These are phyloP conservation scores for Anticlea derivata DNA, from an alignment of 2,888 invertebrate genomes.

Conservation along the genomic window DNA sequence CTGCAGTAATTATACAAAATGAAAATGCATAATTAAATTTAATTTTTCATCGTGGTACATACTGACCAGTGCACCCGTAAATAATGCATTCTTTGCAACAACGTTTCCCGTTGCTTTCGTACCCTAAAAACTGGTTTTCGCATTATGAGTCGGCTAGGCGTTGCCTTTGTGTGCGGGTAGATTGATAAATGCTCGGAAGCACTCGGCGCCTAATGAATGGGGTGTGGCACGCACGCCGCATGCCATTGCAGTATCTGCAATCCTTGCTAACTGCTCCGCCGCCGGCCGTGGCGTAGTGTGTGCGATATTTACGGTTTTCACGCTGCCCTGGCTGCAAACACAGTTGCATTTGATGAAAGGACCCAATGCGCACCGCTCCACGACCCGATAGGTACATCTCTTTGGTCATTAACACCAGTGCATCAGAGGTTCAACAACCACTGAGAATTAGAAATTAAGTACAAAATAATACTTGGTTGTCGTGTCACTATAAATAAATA, in stretches of 20 bases:
- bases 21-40: slow-evolving; percentile 9
- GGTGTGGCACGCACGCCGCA: slow-evolving; percentile 78
- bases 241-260: slow-evolving; percentile 69
- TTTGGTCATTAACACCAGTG: slow-evolving; percentile 14
- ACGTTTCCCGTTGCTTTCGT: slow-evolving; percentile 19
- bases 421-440: not conserved
- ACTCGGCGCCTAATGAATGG: slow-evolving; percentile 80
- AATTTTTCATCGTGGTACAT: slow-evolving; percentile 5
- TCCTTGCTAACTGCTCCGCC: slow-evolving; percentile 60
- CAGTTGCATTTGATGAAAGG: slow-evolving; percentile 40
- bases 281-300: slow-evolving; percentile 38
- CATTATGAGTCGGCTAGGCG: slow-evolving; percentile 47
- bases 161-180: slow-evolving; percentile 60
- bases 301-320: slow-evolving; percentile 60
- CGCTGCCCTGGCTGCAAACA: slow-evolving; percentile 43
- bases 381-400: slow-evolving; percentile 27
- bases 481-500: too few species aligned
- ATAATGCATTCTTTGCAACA: slow-evolving; percentile 10
- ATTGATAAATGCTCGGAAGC: slow-evolving; percentile 83
- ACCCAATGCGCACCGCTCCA: slow-evolving; percentile 23
- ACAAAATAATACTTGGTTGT: too few species aligned
- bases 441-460: too few species aligned
- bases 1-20: not conserved
- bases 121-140: slow-evolving; percentile 37
- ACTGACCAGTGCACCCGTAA: slow-evolving; percentile 7